A percentile compares a stretch with the other conserved stretches of the same genome.
These are phyloP conservation scores for Tyrophagus putrescentiae DNA, from an alignment of 1,140 invertebrate genomes.

Conservation along the genomic window DNA sequence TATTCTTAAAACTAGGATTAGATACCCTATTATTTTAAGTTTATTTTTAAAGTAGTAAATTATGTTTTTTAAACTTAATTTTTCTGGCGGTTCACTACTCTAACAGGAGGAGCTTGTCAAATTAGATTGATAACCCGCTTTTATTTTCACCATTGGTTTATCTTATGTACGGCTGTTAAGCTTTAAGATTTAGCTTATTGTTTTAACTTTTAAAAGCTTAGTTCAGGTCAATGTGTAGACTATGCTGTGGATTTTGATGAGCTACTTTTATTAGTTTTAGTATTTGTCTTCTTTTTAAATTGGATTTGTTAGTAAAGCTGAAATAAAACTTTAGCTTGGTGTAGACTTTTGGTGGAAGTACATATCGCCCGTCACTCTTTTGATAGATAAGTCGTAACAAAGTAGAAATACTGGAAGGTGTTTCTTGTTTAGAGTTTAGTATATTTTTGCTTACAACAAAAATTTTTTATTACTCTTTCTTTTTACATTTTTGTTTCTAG, in stretches of 20 bases:
- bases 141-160: neutral
- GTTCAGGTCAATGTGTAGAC: neutral
- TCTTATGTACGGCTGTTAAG: neutral
- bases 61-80: neutral
- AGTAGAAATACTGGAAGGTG: neutral
- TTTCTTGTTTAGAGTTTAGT: neutral
- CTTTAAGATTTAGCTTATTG: neutral
- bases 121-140: neutral
- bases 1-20: neutral
- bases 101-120: neutral
- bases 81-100: neutral
- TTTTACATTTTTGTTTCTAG: neutral
- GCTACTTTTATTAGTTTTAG: neutral
- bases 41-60: neutral
- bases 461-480: neutral
- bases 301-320: neutral
- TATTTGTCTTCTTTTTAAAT: neutral
- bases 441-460: neutral
- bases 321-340: neutral
- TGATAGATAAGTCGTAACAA: neutral
- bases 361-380: conserved; percentile 1
- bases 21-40: neutral
- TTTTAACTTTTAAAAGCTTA: neutral
- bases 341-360: neutral
- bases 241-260: neutral